phyloP scores from a whole-genome alignment of 2,113 vertebrate genomes.

The Mesembrinibis cayennensis region DNA sequence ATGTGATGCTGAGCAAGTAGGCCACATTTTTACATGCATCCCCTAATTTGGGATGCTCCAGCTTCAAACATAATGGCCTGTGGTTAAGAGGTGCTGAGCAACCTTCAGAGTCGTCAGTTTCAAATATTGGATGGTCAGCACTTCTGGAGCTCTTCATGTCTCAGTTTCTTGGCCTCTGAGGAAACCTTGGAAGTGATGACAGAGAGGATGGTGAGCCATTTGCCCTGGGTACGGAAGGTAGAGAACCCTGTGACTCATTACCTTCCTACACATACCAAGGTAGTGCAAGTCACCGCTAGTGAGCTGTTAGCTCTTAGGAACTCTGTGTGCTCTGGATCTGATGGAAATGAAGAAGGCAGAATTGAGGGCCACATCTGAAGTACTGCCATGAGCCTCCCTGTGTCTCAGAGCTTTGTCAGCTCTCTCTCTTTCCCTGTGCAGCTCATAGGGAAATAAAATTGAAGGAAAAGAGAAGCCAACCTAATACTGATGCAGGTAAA shows the following conservation, averaged over 20 bases:
- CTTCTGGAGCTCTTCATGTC: not conserved
- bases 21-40: not conserved
- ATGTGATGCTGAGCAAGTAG: not conserved
- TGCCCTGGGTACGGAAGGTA: not conserved
- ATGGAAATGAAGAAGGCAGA: not conserved
- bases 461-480: not conserved
- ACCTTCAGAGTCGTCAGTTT: not conserved
- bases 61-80: not conserved
- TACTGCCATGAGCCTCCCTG: not conserved
- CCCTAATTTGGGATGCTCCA: not conserved
- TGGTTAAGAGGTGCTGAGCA: not conserved
- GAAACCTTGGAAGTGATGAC: not conserved
- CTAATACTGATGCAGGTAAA: not conserved
- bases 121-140: not conserved
- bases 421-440: not conserved
- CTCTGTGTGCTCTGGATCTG: not conserved
- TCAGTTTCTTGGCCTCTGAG: conserved; percentile 10
- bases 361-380: not conserved
- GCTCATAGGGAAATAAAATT: not conserved
- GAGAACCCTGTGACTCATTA: not conserved
- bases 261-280: not conserved
- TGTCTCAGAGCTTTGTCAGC: not conserved
- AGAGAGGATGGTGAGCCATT: conserved; percentile 1
- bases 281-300: not conserved
- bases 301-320: not conserved